phyloP scores from a whole-genome alignment of 1,140 invertebrate genomes.

The Lepidurus apus region DNA sequence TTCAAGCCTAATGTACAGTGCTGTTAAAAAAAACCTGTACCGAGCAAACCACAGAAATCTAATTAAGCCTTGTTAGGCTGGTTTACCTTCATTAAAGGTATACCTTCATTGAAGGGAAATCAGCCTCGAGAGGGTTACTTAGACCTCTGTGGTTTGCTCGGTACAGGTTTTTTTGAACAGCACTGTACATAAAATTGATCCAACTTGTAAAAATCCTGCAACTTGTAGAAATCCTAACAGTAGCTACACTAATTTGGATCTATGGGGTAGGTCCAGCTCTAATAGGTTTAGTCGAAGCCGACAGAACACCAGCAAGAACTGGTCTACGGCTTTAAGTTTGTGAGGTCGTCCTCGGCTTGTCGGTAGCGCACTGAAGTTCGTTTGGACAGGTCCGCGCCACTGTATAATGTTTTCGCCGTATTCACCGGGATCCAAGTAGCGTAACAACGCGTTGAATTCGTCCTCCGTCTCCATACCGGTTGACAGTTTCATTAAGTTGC shows the following conservation, averaged over 20 bases:
- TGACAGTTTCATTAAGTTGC: not conserved
- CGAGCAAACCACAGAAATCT: no score
- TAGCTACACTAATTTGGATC: not conserved
- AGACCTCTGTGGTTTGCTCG: no score
- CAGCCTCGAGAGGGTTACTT: no score
- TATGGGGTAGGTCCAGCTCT: constrained; percentile 7
- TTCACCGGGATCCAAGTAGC: constrained; percentile 23
- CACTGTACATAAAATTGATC: constrained; percentile 24
- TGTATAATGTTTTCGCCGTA: not conserved
- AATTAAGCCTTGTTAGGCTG: no score
- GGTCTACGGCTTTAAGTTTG: not conserved
- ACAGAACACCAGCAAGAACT: constrained; percentile 5
- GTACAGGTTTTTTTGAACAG: no score
- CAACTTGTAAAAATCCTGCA: no score
- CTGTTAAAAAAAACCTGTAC: no score
- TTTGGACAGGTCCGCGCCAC: constrained; percentile 5
- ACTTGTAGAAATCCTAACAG: constrained; percentile 22
- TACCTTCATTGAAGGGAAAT: no score
- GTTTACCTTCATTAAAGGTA: no score
- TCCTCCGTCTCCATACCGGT: constrained; percentile 10
- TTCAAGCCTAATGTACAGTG: constrained; percentile 18
- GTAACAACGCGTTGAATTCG: constrained; percentile 6
- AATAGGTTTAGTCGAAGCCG: constrained; percentile 20
- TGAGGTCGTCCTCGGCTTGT: not conserved
- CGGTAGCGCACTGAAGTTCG: not conserved